Evolutionary conservation across 2,888 invertebrate genomes (phyloP).

Genomic region (Cactoblastis cactorum): DNA sequence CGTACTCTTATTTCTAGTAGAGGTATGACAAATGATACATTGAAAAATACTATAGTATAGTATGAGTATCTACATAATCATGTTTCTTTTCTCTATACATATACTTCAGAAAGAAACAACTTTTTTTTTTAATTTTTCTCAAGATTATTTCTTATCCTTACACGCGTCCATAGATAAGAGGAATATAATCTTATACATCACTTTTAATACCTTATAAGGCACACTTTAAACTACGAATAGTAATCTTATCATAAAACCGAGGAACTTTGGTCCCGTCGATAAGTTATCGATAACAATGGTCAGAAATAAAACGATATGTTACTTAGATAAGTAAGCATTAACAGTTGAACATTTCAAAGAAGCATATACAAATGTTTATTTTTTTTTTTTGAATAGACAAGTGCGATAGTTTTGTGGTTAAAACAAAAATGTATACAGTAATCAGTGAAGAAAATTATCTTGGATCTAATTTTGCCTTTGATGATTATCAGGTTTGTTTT

Average conservation of each 20-base stretch:
- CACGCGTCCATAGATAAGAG: too few relatives aligned
- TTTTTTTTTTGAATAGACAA: neutral
- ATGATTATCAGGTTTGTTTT: neutral
- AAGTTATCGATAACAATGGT: slow-evolving; percentile 21
- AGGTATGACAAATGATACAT: too few relatives aligned
- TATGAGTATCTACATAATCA: too few relatives aligned
- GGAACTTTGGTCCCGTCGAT: slow-evolving; percentile 45
- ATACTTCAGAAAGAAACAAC: too few relatives aligned
- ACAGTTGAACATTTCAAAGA: slow-evolving; percentile 9
- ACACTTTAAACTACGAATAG: slow-evolving; percentile 7
- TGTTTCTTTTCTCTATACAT: too few relatives aligned
- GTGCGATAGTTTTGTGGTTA: neutral
- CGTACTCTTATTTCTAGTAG: too few relatives aligned
- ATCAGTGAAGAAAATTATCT: neutral
- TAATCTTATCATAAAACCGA: slow-evolving; percentile 29
- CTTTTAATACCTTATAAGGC: slow-evolving; percentile 1
- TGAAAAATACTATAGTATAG: too few relatives aligned
- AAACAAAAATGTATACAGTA: neutral
- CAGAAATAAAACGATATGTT: slow-evolving; percentile 13
- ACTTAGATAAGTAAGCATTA: slow-evolving; percentile 24
- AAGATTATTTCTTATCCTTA: too few relatives aligned
- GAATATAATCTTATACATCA: neutral
- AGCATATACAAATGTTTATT: neutral
- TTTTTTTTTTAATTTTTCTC: too few relatives aligned
- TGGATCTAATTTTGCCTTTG: neutral